These are phyloP conservation scores for Solea senegalensis DNA, from an alignment of 2,113 vertebrate genomes.

Conservation along the genomic window DNA sequence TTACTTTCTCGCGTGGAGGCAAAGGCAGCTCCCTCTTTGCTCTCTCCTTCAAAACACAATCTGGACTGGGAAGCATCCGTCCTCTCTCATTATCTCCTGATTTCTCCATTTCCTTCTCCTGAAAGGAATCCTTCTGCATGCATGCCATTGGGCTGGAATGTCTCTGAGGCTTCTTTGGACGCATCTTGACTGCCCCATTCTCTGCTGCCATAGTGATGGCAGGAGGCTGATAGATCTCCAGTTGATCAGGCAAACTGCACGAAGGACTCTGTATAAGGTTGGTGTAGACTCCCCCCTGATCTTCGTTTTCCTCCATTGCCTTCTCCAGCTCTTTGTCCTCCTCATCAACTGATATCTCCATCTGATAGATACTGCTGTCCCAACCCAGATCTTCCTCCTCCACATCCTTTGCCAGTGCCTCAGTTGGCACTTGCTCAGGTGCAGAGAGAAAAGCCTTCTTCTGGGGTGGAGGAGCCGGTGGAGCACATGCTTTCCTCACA, in stretches of 20 bases:
- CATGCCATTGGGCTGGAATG: constrained; percentile 76
- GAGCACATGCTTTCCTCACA: constrained; percentile 26
- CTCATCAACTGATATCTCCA: constrained; percentile 53
- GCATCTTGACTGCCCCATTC: constrained; percentile 72
- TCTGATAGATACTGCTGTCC: constrained; percentile 38
- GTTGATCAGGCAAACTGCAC: constrained; percentile 79
- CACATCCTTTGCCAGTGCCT: constrained; percentile 42
- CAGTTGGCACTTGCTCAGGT: constrained; percentile 34
- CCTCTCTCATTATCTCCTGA: background rate
- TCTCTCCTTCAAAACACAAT: constrained; percentile 10
- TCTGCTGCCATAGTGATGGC: constrained; percentile 55
- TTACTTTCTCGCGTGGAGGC: constrained; percentile 72
- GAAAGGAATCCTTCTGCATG: constrained; percentile 11
- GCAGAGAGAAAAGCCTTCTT: constrained; percentile 61
- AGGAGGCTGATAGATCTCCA: constrained; percentile 60
- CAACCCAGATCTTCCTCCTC: constrained; percentile 53
- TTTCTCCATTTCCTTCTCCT: constrained; percentile 18
- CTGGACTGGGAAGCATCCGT: background rate
- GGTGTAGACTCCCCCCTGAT: constrained; percentile 45
- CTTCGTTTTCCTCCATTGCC: constrained; percentile 26
- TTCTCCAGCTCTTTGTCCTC: constrained; percentile 45
- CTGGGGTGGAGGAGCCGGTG: constrained; percentile 67
- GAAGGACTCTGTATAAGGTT: constrained; percentile 73
- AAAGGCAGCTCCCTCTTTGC: constrained; percentile 41
- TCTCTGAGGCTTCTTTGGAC: constrained; percentile 87